Conservation (phyloP, 2,113 vertebrate genomes). For the Arothron firmamentum region DNA sequence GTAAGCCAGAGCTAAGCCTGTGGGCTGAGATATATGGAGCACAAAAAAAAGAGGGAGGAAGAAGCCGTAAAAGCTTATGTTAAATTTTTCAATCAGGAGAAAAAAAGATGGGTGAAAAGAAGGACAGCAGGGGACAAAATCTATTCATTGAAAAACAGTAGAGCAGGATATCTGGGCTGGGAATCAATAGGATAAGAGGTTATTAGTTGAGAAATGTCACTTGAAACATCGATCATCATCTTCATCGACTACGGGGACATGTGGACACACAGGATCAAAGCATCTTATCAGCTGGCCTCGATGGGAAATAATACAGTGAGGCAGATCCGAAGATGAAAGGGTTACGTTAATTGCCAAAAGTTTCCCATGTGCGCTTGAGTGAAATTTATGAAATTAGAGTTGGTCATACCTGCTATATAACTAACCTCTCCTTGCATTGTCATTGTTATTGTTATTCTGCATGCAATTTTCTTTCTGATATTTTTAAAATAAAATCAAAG, state of each 20-base stretch:
- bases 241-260: slow-evolving; percentile 56
- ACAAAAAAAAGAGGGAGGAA: slow-evolving; percentile 10
- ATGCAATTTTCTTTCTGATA: too few species aligned
- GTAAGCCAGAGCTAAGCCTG: slow-evolving; percentile 28
- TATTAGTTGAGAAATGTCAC: slow-evolving; percentile 72
- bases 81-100: slow-evolving; percentile 26
- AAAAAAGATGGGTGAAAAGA: slow-evolving; percentile 29
- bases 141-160: slow-evolving; percentile 60
- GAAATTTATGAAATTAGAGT: too few species aligned
- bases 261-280: slow-evolving; percentile 56
- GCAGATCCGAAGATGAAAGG: slow-evolving; percentile 8
- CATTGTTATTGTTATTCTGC: too few species aligned
- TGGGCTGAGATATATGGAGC: slow-evolving; percentile 7
- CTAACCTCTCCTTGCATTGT: too few species aligned
- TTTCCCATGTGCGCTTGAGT: background rate
- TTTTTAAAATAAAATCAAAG: too few species aligned
- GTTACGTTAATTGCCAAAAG: slow-evolving; percentile 20
- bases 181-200: slow-evolving; percentile 73
- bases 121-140: slow-evolving; percentile 53
- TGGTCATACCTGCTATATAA: too few species aligned
- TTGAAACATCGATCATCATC: slow-evolving; percentile 71
- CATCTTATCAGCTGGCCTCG: slow-evolving; percentile 47
- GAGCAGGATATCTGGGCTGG: slow-evolving; percentile 52
- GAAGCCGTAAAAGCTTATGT: slow-evolving; percentile 12
- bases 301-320: slow-evolving; percentile 38